Conservation (phyloP, 2,113 vertebrate species). For the Carassius carassius region DNA sequence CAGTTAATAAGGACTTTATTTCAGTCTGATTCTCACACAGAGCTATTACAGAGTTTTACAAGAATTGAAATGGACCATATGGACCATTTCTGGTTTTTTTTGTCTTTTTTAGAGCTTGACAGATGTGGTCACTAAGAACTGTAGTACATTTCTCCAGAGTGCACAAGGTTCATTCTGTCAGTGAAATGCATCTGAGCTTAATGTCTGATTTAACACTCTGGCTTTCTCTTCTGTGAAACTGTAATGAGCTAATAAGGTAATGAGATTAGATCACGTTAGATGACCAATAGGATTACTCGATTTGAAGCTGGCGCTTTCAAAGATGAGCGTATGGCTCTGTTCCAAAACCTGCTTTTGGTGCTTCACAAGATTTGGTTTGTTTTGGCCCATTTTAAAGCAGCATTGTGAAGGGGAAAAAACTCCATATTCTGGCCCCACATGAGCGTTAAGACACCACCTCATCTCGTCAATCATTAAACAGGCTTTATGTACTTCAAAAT, state of each 20-base stretch:
- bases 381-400: neutral
- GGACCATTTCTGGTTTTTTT: neutral
- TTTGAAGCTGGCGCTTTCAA: slow-evolving; percentile 47
- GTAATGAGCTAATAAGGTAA: slow-evolving; percentile 52
- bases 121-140: neutral
- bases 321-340: slow-evolving; percentile 47
- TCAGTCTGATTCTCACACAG: neutral
- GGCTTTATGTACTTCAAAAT: too few relatives aligned
- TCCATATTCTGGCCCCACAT: too few relatives aligned
- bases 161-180: neutral
- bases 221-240: slow-evolving; percentile 43
- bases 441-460: too few relatives aligned
- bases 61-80: neutral
- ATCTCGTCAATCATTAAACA: too few relatives aligned
- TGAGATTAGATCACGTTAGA: slow-evolving; percentile 55
- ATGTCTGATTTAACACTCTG: slow-evolving; percentile 32
- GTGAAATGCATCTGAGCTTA: neutral
- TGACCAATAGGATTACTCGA: slow-evolving; percentile 56
- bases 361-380: neutral
- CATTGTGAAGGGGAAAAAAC: neutral
- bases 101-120: neutral
- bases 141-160: neutral
- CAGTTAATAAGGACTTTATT: neutral
- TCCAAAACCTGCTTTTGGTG: neutral
- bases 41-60: neutral